Base-by-base conservation (phyloP, 2,888 invertebrate genomes). In the Ptilodon capucinus region DNA sequence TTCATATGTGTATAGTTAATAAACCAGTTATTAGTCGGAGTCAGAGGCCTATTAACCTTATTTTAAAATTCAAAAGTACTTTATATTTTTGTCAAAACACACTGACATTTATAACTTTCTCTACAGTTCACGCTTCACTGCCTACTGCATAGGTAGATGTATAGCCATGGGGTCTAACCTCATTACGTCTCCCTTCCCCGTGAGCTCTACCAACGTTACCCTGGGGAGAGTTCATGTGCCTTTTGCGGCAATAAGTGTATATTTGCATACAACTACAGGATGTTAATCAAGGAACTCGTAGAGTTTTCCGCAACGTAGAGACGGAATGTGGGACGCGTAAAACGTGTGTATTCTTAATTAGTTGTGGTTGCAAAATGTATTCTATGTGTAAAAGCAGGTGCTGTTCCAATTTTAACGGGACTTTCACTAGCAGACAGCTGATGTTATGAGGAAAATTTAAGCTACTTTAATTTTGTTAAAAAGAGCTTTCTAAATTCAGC, bases 171-270 rank as follows among this genome's bases (percentile, higher is more conserved):
- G 63, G 56, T 46, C 65, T 79, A 76, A 76, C 70, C 63, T 71
- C 66, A 69, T 76, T 72, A 77, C 68, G 57, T 60, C 62, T 63
- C 72, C 66, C 72, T 73, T 74, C 14, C 68, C 71, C 75, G 72
- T 71, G 76, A 79, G 81, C 81, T 81, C 81, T 69, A 67, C 66
- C 69, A 77, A 82, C 73, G 75, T 68, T 71, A 60, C 82, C 76
- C 80, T 58, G 36, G 74, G 69, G 79, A 74, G 63, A 56, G 57
- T 59, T 57, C 65, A 68, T 60, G 57, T 69, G 57, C 54, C 66
- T 70, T 64, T 50, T 60, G 60, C 54, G 57, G 60, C 48, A 57
- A 63, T 56, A 55, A 64, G 55, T 64, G 55, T 64, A 57, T 77
- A 81, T 82, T 81, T 81, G 74, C 77, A 81, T 81, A 74, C 70